phyloP scores from a whole-genome alignment of 2,113 vertebrate species.

The Nycticryphes semicollaris region DNA sequence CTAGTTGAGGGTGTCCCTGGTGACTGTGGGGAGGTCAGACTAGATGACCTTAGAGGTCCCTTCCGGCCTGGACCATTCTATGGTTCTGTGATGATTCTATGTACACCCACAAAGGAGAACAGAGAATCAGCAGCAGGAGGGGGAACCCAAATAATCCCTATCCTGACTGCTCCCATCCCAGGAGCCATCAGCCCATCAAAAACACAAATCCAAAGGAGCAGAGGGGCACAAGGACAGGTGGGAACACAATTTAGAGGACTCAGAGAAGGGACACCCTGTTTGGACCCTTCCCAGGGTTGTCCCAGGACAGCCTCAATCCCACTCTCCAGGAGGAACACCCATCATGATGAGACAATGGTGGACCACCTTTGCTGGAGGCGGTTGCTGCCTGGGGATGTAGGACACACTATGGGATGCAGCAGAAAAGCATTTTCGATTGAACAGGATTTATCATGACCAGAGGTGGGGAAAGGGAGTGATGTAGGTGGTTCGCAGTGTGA shows the following conservation, averaged over 20 bases:
- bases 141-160: background rate
- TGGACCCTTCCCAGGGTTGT: background rate
- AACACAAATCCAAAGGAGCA: background rate
- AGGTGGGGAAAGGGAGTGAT: background rate
- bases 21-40: too few species aligned
- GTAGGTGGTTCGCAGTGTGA: background rate
- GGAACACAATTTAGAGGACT: background rate
- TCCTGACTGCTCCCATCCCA: background rate
- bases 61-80: too few species aligned
- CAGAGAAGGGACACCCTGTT: background rate
- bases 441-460: background rate
- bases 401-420: background rate
- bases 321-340: background rate
- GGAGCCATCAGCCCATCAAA: background rate
- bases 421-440: background rate
- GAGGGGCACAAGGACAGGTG: background rate
- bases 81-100: too few species aligned
- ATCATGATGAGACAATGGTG: background rate
- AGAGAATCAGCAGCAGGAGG: background rate
- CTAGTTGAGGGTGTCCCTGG: too few species aligned
- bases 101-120: background rate
- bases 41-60: too few species aligned
- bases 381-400: background rate
- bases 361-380: fast-evolving
- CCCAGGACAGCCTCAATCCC: fast-evolving